A percentile compares a stretch with the other conserved stretches of the same genome.
These are phyloP conservation scores for Platanista minor DNA, from an alignment of 2,113 vertebrate species.

Conservation along the genomic window DNA sequence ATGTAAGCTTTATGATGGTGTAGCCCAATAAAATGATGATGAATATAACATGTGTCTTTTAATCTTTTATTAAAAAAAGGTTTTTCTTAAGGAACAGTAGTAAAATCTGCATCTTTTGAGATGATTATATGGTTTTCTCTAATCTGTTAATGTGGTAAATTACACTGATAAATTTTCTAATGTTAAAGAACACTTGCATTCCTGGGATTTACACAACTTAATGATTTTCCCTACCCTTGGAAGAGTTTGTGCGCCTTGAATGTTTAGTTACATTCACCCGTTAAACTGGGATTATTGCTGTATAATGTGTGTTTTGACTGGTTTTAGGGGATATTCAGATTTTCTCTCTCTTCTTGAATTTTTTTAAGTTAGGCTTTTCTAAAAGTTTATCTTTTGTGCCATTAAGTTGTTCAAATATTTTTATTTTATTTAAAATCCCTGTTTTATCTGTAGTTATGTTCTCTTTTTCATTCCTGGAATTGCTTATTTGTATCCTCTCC, in stretches of 20 bases:
- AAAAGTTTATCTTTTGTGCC: background rate
- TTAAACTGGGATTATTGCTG: background rate
- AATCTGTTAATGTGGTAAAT: background rate
- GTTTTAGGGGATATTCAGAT: background rate
- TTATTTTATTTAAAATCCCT: background rate
- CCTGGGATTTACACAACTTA: background rate
- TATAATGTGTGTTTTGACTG: background rate
- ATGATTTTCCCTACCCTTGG: background rate
- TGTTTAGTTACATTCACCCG: background rate
- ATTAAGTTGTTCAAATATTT: background rate
- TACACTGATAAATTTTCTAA: background rate
- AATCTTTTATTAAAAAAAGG: background rate
- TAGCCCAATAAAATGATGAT: slow-evolving; percentile 19
- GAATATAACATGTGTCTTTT: background rate
- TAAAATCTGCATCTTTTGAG: background rate
- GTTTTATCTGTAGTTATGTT: background rate
- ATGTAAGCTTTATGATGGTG: background rate
- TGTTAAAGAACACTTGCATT: background rate
- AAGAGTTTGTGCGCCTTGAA: background rate
- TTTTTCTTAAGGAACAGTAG: background rate
- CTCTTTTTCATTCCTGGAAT: background rate
- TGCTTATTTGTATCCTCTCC: background rate
- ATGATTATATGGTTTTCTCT: background rate
- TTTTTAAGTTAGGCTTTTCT: background rate
- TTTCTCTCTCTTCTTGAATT: background rate